Percentiles rank a stretch among this genome's conserved stretches.
phyloP scores from a whole-genome alignment of 2,888 invertebrate genomes.

The Cosmorhoe ocellata region DNA sequence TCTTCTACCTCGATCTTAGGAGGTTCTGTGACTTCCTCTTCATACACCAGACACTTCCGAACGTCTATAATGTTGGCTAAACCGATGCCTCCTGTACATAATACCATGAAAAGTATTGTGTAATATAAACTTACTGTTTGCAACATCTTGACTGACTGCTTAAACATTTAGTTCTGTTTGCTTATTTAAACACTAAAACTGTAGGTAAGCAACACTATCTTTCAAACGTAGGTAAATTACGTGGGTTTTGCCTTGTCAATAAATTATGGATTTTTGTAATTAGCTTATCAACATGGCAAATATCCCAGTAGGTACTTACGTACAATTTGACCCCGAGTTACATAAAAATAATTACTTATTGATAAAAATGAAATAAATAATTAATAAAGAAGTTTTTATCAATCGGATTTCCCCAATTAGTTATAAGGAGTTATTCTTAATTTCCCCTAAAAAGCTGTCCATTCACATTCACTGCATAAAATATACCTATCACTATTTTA shows the following conservation, averaged over 20 bases:
- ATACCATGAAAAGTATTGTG: background rate
- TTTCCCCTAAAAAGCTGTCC: no score
- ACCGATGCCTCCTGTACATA: background rate
- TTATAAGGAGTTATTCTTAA: no score
- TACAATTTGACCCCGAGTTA: no score
- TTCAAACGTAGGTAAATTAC: background rate
- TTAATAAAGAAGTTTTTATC: no score
- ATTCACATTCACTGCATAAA: no score
- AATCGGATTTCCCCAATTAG: no score
- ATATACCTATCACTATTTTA: no score
- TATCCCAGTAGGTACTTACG: no score
- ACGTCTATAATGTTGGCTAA: background rate
- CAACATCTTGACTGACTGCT: conserved; percentile 4
- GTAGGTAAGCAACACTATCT: background rate
- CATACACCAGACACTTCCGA: background rate
- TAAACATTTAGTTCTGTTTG: background rate
- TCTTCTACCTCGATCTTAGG: background rate
- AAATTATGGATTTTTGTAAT: no score
- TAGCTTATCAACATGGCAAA: no score
- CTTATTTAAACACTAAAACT: background rate
- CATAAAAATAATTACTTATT: no score
- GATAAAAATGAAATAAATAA: no score
- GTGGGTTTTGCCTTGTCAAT: background rate
- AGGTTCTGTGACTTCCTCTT: background rate
- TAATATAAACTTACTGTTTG: background rate